These are phyloP conservation scores for Bucco capensis DNA, from an alignment of 2,113 vertebrate genomes.

Conservation along the genomic window DNA sequence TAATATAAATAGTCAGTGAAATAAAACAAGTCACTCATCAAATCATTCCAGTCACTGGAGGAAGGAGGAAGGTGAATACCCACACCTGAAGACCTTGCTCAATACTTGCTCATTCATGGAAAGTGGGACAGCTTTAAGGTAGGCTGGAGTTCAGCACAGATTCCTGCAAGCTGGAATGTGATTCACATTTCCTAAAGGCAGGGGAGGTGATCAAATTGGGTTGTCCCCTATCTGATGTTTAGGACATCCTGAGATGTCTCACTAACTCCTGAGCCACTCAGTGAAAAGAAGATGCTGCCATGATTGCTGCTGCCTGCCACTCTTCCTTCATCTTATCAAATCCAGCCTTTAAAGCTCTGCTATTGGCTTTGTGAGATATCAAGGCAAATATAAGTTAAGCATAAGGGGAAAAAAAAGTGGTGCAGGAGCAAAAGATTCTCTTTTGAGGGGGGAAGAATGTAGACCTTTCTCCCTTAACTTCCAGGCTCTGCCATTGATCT, in stretches of 20 bases:
- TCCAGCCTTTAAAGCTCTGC: background rate
- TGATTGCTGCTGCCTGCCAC: background rate
- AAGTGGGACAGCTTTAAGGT: background rate
- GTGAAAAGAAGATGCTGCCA: background rate
- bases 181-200: background rate
- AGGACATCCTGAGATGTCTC: background rate
- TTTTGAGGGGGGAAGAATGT: background rate
- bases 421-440: background rate
- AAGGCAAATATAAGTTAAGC: background rate
- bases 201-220: background rate
- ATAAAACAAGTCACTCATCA: background rate
- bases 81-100: background rate
- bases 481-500: background rate
- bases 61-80: background rate
- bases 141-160: background rate
- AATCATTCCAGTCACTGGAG: background rate
- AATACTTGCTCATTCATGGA: background rate
- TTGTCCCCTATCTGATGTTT: too few species aligned
- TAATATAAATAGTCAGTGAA: background rate
- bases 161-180: background rate
- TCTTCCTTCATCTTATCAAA: background rate
- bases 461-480: background rate
- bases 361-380: background rate
- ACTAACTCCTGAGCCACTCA: background rate
- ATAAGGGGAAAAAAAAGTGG: background rate